These are phyloP conservation scores for Melanotaenia maccullochi DNA, from an alignment of 2,797 vertebrate genomes.

Conservation along the genomic window DNA sequence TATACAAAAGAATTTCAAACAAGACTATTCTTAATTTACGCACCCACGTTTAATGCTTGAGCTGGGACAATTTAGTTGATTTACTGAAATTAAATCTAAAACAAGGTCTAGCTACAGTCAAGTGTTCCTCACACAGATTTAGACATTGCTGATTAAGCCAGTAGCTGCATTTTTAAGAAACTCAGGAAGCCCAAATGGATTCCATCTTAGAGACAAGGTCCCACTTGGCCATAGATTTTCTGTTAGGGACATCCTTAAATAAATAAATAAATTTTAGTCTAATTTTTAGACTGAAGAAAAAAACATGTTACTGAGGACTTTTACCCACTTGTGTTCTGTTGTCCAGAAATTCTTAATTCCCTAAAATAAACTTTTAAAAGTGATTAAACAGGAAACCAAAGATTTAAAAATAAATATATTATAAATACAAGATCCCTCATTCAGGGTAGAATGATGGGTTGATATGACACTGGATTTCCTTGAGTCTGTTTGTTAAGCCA, in stretches of 20 bases:
- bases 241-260: not conserved
- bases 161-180: not conserved
- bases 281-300: too few species aligned
- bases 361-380: too few species aligned
- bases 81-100: not conserved
- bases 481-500: not conserved
- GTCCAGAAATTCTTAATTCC: too few species aligned
- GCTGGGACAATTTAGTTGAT: not conserved
- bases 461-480: not conserved
- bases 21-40: too few species aligned
- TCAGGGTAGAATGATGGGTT: not conserved
- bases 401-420: not conserved
- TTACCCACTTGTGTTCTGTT: too few species aligned
- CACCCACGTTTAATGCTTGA: not conserved
- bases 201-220: not conserved
- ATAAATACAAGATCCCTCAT: too few species aligned
- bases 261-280: too few species aligned
- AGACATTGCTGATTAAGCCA: not conserved
- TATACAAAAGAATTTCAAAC: not conserved
- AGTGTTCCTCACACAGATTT: not conserved
- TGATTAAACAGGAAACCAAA: too few species aligned
- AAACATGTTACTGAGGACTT: too few species aligned
- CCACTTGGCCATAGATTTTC: not conserved
- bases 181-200: not conserved
- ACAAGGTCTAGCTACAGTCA: not conserved